Base-by-base conservation (phyloP, 1,140 invertebrate genomes). In the Tenebrio molitor region DNA sequence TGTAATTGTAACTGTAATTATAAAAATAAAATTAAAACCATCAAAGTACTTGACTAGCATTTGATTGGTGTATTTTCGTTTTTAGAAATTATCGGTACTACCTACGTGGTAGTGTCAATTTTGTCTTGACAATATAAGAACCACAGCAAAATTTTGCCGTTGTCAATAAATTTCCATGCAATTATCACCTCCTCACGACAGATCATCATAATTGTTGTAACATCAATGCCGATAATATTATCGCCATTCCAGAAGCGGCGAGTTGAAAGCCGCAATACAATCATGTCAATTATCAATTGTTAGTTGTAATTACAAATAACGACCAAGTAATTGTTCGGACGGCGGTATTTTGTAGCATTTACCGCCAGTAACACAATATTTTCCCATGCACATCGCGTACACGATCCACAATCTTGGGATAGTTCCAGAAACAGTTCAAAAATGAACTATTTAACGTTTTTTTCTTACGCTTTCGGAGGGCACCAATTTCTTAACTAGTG, bases 271-370 rank as follows among this genome's bases (percentile, higher is more conserved):
- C 50, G 50, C 50, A 23, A 58, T 29, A 58, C 50, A 58, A 58
- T 58, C 50, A 58, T 58, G 50, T 58, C 50, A 58, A 58, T 58
- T 58, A 58, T 58, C 50, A 58, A 58, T 58, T 58, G 50, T 58
- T 58, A 58, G 50, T 58, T 58, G 50, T 58, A 58, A 58, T 58
- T 58, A 58, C 50, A 58, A 58, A 58, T 58, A 58, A 58, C 50
- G 50, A 58, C 21, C 50, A 58, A 58, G 50, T 58, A 58, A 58
- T 58, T 58, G 50, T 58, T 58, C 29, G 23, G 50, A 58, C 50
- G 50, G 25, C 50, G 50, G 50, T 58, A 53, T 53, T 53, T 53
- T 53, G 46, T 53, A 21, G 17, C 46, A 53, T 53, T 53, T 53
- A 53, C 46, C 17, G 25, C 3, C 2, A 53, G 46, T 17, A 34